Evolutionary conservation across 1,140 invertebrate species (phyloP).

Genomic region (Hylaeus anthracinus): DNA sequence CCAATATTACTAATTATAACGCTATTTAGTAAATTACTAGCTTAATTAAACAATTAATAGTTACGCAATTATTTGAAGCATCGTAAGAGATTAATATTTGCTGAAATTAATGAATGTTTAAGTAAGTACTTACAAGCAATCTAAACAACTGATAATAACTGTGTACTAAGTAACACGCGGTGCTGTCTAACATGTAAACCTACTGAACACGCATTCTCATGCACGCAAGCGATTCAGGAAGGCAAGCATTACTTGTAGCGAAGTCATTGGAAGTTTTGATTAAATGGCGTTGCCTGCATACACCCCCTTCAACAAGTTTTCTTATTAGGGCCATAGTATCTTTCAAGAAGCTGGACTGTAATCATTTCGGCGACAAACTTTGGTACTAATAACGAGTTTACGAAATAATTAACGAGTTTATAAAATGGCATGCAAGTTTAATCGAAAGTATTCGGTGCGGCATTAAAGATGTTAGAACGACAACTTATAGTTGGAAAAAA

Average conservation of each 20-base stretch:
- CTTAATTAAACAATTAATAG: not conserved
- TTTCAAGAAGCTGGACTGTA: slow-evolving; percentile 23
- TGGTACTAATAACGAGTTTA: not conserved
- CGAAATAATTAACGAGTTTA: no score
- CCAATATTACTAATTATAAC: no score
- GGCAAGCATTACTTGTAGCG: slow-evolving; percentile 28
- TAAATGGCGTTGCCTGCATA: slow-evolving; percentile 44
- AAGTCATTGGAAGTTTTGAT: slow-evolving; percentile 58
- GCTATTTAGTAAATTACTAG: no score
- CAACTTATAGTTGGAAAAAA: no score
- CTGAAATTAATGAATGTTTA: not conserved
- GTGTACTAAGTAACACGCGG: not conserved
- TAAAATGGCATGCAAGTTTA: not conserved
- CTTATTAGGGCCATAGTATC: slow-evolving; percentile 34
- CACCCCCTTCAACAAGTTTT: slow-evolving; percentile 41
- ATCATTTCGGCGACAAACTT: slow-evolving; percentile 8
- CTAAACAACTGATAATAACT: not conserved
- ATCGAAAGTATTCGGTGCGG: not conserved
- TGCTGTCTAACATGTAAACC: not conserved
- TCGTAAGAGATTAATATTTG: not conserved
- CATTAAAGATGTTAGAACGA: not conserved
- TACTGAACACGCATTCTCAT: slow-evolving; percentile 37
- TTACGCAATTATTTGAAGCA: not conserved
- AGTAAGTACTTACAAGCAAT: not conserved
- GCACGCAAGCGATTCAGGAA: slow-evolving; percentile 23